These are phyloP conservation scores for Idaea aversata DNA, from an alignment of 2,888 invertebrate species.

Conservation along the genomic window DNA sequence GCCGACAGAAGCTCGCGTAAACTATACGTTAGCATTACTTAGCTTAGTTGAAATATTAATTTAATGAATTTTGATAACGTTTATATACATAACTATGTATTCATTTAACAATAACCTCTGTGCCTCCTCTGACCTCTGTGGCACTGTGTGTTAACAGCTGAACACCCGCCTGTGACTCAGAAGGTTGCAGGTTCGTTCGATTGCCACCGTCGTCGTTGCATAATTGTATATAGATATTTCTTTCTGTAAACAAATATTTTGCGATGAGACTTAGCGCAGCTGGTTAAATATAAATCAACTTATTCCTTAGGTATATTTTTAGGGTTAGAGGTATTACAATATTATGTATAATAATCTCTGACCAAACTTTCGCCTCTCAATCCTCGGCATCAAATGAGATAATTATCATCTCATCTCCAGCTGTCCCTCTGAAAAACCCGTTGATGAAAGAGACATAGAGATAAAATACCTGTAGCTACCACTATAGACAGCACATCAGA, in stretches of 20 bases:
- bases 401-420: neutral
- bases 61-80: neutral
- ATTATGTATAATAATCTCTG: neutral
- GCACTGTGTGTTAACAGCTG: too few species aligned
- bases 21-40: neutral
- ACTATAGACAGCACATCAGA: too few species aligned
- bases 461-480: neutral
- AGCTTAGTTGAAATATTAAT: neutral
- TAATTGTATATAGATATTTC: too few species aligned
- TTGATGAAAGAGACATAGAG: neutral
- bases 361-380: neutral
- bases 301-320: too few species aligned
- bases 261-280: too few species aligned
- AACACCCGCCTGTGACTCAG: too few species aligned
- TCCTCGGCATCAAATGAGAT: neutral
- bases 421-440: neutral
- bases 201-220: too few species aligned
- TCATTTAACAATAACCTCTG: neutral
- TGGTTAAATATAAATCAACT: too few species aligned
- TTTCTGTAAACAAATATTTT: too few species aligned
- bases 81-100: neutral
- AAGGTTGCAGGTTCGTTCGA: too few species aligned
- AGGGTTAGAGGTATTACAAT: neutral
- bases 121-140: neutral
- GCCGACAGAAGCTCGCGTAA: neutral